Evolutionary conservation across 2,888 invertebrate species (phyloP).

Genomic region (Lepidocyrtoides sp.): DNA sequence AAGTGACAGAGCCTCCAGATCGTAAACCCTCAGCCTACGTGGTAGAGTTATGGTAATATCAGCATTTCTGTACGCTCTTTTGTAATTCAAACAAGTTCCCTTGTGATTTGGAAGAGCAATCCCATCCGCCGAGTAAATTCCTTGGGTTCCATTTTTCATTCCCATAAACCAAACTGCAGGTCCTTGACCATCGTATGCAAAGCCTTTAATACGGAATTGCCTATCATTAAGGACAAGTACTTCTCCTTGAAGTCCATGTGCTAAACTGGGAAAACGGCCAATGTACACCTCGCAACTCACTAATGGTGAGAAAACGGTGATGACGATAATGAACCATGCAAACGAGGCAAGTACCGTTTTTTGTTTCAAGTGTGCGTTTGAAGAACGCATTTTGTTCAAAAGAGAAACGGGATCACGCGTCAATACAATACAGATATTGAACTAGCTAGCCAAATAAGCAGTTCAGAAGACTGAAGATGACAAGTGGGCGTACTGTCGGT

Average conservation of each 20-base stretch:
- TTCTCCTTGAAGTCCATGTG: constrained; percentile 69
- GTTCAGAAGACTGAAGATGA: too few relatives aligned
- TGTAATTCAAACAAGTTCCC: constrained; percentile 52
- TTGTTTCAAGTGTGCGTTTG: background rate
- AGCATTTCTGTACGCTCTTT: constrained; percentile 27
- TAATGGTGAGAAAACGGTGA: background rate
- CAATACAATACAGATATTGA: too few relatives aligned
- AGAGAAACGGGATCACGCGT: background rate
- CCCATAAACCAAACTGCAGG: constrained; percentile 74
- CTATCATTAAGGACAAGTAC: constrained; percentile 59
- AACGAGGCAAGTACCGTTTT: background rate
- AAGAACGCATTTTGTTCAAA: background rate
- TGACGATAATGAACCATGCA: background rate
- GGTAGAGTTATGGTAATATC: constrained; percentile 63
- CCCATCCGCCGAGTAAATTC: constrained; percentile 68
- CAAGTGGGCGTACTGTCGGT: too few relatives aligned
- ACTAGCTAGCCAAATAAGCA: too few relatives aligned
- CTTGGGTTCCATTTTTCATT: constrained; percentile 68
- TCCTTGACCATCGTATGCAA: constrained; percentile 64
- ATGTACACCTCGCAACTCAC: constrained; percentile 28
- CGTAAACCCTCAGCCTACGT: constrained; percentile 86
- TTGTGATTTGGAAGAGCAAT: constrained; percentile 55
- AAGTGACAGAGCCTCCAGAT: constrained; percentile 96
- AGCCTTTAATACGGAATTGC: constrained; percentile 56
- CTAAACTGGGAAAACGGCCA: constrained; percentile 59